Evolutionary conservation across 2,113 vertebrate species (phyloP).

Genomic region (Clinocottus analis): DNA sequence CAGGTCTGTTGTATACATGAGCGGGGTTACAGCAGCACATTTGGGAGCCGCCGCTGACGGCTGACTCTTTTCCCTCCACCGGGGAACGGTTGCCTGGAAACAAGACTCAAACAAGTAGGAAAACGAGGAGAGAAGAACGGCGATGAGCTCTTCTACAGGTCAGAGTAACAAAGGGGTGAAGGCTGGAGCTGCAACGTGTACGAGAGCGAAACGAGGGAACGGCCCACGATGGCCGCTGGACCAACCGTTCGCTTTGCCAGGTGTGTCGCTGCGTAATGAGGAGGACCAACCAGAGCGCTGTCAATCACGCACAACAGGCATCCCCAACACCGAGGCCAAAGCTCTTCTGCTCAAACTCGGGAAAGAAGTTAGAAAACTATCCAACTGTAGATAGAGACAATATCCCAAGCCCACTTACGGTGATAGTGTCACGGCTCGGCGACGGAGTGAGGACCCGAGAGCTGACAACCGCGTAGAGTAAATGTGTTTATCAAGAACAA

Average conservation of each 20-base stretch:
- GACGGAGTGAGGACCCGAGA: too few species aligned
- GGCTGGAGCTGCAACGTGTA: neutral
- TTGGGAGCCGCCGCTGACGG: neutral
- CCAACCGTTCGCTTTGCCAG: neutral
- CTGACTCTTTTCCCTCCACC: neutral
- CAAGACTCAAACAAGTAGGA: slow-evolving; percentile 16
- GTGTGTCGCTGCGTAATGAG: neutral
- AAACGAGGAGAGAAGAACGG: neutral
- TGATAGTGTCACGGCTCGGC: too few species aligned
- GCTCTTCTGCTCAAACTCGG: too few species aligned
- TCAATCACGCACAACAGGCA: too few species aligned
- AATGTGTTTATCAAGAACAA: too few species aligned
- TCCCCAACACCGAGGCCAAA: too few species aligned
- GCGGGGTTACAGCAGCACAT: slow-evolving; percentile 24
- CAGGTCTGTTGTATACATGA: slow-evolving; percentile 17
- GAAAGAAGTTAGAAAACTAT: too few species aligned
- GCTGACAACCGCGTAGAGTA: too few species aligned
- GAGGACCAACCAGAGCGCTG: neutral
- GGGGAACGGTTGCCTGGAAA: slow-evolving; percentile 29
- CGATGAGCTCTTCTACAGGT: neutral
- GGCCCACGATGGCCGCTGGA: neutral
- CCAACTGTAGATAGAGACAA: neutral
- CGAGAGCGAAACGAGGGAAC: neutral
- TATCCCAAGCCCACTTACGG: neutral
- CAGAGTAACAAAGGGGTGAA: neutral